phyloP scores from a whole-genome alignment of 2,888 invertebrate species.

The Stomorhina lunata region DNA sequence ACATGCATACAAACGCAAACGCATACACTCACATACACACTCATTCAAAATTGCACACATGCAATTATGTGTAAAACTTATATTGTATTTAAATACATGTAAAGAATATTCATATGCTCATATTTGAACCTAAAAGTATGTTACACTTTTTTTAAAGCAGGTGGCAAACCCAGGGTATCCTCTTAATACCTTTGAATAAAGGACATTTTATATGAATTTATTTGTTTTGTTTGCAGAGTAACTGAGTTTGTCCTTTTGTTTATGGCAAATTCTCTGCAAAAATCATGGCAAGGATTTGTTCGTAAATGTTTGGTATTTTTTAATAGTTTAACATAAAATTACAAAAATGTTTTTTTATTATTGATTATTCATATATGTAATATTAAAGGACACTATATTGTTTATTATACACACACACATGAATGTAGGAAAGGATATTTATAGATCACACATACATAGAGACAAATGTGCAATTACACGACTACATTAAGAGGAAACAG shows the following conservation, averaged over 20 bases:
- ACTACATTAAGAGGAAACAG: neutral
- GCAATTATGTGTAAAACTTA: neutral
- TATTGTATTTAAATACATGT: neutral
- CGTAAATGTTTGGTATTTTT: neutral
- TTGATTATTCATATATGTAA: constrained; percentile 42
- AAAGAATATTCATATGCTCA: neutral
- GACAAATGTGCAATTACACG: neutral
- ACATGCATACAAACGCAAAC: too few species aligned
- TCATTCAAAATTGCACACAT: too few species aligned
- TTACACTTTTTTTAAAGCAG: too few species aligned
- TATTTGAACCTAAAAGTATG: too few species aligned
- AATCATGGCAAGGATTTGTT: neutral
- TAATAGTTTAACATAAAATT: constrained; percentile 50
- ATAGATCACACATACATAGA: neutral
- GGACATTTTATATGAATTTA: too few species aligned
- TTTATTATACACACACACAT: constrained; percentile 9
- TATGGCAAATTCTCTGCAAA: too few species aligned
- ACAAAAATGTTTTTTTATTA: constrained; percentile 51
- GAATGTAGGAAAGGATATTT: neutral
- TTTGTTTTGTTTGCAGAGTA: too few species aligned
- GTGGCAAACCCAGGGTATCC: too few species aligned
- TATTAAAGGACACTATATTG: constrained; percentile 50
- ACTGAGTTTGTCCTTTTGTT: constrained; percentile 33
- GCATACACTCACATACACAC: neutral
- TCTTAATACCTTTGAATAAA: too few species aligned